Evolutionary conservation across 2,113 vertebrate genomes (phyloP), one percentile per base, ranked within the genome.

Genomic region (Caracal caracal): DNA sequence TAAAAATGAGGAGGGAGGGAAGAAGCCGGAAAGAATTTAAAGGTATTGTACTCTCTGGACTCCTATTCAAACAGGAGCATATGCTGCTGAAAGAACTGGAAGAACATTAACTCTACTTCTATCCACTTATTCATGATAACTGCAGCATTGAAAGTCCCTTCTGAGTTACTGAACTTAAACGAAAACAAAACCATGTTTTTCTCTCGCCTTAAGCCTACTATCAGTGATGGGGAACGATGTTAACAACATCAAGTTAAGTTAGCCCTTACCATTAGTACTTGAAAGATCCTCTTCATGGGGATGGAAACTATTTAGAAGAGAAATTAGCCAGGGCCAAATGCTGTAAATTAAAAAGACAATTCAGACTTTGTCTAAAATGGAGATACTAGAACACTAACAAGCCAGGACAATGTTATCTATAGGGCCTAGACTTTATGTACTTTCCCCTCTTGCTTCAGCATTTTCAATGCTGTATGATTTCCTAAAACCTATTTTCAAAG

Each of bases 281-380:
- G 99, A 99, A 19, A 99, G 98, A 96, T 99, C 99, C 68, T 99
- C 99, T 90, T 99, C 99, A 92, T 99, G 99, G 76, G 99, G 99
- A 96, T 99, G 99, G 98, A 99, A 99, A 97, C 99, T 99, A 98
- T 99, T 99, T 70, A 99, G 99, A 97, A 99, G 99, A 92, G 99
- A 99, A 95, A 99, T 99, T 82, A 99, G 98, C 99, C 99, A 99
- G 30, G 99, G 99, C 99, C 99, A 99, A 98, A 99, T 98, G 88
- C 99, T 99, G 95, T 80, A 97, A 98, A 96, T 89, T 63, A 98
- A 96, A 94, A 73, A 97, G 90, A 98, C 51, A 78, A 68, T 88
- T 97, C 47, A 96, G 8, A 92, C 43, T 85, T 90, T 65, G 92
- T 47, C 66, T 83, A 65, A 94, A 59, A 51, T 1, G 71, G 24